Base-by-base conservation (phyloP, 2,888 invertebrate genomes). In the Andricus quercusramuli region DNA sequence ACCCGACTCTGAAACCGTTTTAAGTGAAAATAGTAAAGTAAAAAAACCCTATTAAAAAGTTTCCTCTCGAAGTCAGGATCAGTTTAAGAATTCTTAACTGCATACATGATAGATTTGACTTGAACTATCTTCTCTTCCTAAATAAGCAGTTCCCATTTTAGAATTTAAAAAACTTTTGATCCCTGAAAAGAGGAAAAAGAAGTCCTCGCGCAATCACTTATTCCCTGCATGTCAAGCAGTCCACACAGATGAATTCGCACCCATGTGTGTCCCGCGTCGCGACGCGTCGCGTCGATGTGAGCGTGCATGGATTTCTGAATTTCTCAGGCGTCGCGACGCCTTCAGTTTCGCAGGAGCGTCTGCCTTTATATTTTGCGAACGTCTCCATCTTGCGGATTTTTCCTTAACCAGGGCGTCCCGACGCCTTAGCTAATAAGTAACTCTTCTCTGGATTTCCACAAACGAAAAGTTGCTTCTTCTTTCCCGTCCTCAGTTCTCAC, bases 371-470 rank as follows among this genome's bases (percentile, higher is more conserved):
- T 82, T 84, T 82, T 44, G 77, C 77, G 76, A 81, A 88, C 88
- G 91, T 89, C 91, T 86, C 91, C 91, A 92, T 92, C 91, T 92
- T 88, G 88, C 91, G 91, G 91, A 91, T 88, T 90, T 91, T 91
- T 89, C 90, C 88, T 85, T 86, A 91, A 91, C 88, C 90, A 87
- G 80, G 85, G 89, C 90, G 90, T 90, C 89, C 89, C 89, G 90
- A 90, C 90, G 91, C 88, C 90, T 90, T 90, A 86, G 88, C 89
- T 90, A 90, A 90, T 90, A 89, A 91, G 87, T 87, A 86, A 87
- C 83, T 84, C 87, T 74, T 56, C 74, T 51, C 56, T 56, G n/a
- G 74, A 74, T 51, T 68, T 76, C 59, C 66, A 74, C 77, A 51
- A 51, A n/a, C 51, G 17, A 25, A 15, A 51, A n/a, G n/a, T 74